Evolutionary conservation across 1,140 invertebrate genomes (phyloP).

Genomic region (Adoxophyes honmai): DNA sequence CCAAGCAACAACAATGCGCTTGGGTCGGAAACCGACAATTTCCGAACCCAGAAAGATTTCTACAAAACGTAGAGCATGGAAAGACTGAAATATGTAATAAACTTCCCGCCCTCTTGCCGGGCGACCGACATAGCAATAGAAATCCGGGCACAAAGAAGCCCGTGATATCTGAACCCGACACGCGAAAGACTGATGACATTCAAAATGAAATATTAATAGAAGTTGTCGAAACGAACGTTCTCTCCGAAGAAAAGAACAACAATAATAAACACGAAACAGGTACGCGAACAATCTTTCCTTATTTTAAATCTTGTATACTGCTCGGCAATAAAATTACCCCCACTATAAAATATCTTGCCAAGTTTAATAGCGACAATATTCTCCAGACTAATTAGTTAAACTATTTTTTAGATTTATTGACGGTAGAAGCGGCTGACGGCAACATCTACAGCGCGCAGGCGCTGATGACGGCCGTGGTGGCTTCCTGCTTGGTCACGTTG

Average conservation of each 20-base stretch:
- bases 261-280: conserved; percentile 68
- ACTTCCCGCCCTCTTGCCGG: conserved; percentile 66
- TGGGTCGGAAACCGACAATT: conserved; percentile 82
- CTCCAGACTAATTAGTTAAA: too few species aligned
- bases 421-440: conserved; percentile 78
- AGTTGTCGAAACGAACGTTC: conserved; percentile 64
- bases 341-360: too few species aligned
- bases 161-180: conserved; percentile 48
- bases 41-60: conserved; percentile 81
- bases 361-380: too few species aligned
- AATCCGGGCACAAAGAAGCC: conserved; percentile 66
- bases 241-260: conserved; percentile 54
- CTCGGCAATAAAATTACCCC: too few species aligned
- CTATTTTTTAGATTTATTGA: conserved; percentile 76
- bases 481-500: conserved; percentile 87
- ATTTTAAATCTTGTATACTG: too few species aligned
- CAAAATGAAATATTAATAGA: conserved; percentile 70
- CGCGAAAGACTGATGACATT: conserved; percentile 51
- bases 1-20: conserved; percentile 84
- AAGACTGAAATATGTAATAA: conserved; percentile 82
- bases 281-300: conserved; percentile 21
- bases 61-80: conserved; percentile 86
- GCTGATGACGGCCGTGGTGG: conserved; percentile 86
- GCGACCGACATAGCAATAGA: conserved; percentile 57
- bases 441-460: conserved; percentile 88